These are phyloP conservation scores for Watsonalla cultraria DNA, from an alignment of 2,888 invertebrate species.

Conservation along the genomic window DNA sequence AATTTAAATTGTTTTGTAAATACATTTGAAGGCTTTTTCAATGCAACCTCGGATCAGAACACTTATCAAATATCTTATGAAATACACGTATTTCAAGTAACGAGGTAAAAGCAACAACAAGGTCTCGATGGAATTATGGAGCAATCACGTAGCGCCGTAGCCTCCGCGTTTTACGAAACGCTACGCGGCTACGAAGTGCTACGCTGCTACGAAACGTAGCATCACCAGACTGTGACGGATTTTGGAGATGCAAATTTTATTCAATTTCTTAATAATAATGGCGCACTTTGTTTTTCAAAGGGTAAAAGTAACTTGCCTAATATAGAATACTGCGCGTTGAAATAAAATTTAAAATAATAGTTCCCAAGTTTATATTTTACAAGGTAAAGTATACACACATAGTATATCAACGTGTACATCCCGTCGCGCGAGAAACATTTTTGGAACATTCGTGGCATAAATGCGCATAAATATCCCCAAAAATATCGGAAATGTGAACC, in stretches of 20 bases:
- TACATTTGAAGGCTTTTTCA: no score
- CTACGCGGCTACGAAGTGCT: constrained; percentile 16
- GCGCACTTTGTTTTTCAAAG: constrained; percentile 10
- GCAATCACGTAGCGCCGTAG: constrained; percentile 20
- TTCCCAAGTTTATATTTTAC: no score
- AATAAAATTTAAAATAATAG: no score
- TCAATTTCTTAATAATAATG: background rate
- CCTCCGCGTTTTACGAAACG: constrained; percentile 16
- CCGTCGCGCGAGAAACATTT: no score
- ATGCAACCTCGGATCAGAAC: background rate
- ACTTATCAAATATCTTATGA: background rate
- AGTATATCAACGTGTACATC: no score
- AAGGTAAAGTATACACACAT: no score
- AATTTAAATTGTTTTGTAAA: no score
- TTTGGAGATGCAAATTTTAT: background rate
- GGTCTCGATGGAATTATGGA: constrained; percentile 18
- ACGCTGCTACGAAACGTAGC: constrained; percentile 8
- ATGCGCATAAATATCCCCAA: no score
- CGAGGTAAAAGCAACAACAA: background rate
- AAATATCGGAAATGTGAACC: no score
- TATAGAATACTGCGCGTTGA: no score
- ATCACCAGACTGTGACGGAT: background rate
- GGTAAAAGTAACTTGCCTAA: no score
- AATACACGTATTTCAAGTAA: background rate
- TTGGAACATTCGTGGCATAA: no score